These are phyloP conservation scores for Synanthedon myopaeformis DNA, from an alignment of 2,888 invertebrate species.

Conservation along the genomic window DNA sequence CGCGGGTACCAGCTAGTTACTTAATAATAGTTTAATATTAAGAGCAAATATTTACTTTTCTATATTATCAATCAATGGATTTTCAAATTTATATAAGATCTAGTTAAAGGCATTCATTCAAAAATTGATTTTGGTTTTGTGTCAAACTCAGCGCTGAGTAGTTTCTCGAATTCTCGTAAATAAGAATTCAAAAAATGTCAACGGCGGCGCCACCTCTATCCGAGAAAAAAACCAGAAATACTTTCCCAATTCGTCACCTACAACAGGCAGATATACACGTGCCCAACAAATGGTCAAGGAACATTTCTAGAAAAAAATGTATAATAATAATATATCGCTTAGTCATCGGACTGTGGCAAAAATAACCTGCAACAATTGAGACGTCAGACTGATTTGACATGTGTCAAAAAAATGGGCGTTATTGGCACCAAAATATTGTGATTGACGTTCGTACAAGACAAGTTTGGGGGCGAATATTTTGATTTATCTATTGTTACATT, in stretches of 20 bases:
- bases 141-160: no score
- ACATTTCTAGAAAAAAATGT: slow-evolving; percentile 3
- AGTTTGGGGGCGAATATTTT: slow-evolving; percentile 25
- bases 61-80: no score
- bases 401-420: slow-evolving; percentile 46
- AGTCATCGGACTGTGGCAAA: slow-evolving; percentile 13
- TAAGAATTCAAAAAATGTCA: no score
- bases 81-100: no score
- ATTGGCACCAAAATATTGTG: slow-evolving; percentile 37
- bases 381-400: slow-evolving; percentile 59
- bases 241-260: slow-evolving; percentile 22
- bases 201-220: slow-evolving; percentile 15
- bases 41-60: no score
- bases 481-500: background rate
- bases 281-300: background rate
- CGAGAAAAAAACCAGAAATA: slow-evolving; percentile 12
- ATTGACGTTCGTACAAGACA: slow-evolving; percentile 23
- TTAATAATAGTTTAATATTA: no score
- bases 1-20: no score
- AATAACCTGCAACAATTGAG: slow-evolving; percentile 35
- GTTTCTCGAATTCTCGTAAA: no score
- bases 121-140: no score
- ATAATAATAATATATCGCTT: slow-evolving; percentile 15
- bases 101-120: no score
- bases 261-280: slow-evolving; percentile 9